phyloP scores from a whole-genome alignment of 1,140 invertebrate species.

The Heliothis subflexa region DNA sequence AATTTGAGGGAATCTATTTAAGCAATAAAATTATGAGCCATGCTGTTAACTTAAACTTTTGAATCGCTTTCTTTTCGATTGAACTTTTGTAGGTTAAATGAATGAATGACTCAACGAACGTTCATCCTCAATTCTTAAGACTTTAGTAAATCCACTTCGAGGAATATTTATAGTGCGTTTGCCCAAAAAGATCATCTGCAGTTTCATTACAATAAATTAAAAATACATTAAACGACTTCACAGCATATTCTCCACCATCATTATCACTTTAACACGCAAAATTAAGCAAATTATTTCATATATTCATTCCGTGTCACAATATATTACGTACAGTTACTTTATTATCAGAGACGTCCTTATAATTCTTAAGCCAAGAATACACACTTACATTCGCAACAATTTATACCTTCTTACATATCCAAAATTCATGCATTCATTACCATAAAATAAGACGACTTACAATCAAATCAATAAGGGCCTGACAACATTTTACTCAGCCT shows the following conservation, averaged over 20 bases:
- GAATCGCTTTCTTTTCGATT: background rate
- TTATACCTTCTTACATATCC: constrained; percentile 26
- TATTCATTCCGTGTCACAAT: constrained; percentile 23
- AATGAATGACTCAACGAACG: background rate
- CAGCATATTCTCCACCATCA: constrained; percentile 8
- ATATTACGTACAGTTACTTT: constrained; percentile 35
- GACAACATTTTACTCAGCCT: constrained; percentile 56
- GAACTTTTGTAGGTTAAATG: background rate
- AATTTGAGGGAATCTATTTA: constrained; percentile 13
- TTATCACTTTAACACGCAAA: constrained; percentile 32
- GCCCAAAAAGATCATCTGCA: background rate
- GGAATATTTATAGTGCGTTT: background rate
- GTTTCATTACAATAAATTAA: constrained; percentile 29
- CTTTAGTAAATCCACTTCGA: background rate
- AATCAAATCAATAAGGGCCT: constrained; percentile 54
- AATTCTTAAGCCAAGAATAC: constrained; percentile 37
- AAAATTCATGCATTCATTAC: constrained; percentile 50
- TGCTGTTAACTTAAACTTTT: constrained; percentile 8
- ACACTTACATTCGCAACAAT: constrained; percentile 30
- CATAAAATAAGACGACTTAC: constrained; percentile 50
- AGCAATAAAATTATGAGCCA: background rate
- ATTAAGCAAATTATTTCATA: constrained; percentile 37
- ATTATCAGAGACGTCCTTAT: constrained; percentile 35
- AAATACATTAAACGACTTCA: constrained; percentile 33
- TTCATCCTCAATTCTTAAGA: background rate